A percentile compares a stretch with the other conserved stretches of the same genome.
Evolutionary conservation across 2,113 vertebrate genomes (phyloP).

Genomic region (Vidua macroura): DNA sequence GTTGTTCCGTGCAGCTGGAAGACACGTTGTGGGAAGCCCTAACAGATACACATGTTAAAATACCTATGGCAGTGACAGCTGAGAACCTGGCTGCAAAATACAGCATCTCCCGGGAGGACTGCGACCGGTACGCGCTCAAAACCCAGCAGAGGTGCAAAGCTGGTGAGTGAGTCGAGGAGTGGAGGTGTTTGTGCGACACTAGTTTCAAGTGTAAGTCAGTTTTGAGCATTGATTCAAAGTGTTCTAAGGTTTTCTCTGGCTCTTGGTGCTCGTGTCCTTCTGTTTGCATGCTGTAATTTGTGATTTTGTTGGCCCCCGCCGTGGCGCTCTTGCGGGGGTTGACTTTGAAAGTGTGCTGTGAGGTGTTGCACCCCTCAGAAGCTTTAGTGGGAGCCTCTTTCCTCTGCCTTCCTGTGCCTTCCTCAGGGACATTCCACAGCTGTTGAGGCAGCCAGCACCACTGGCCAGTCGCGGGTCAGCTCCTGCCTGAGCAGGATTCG

Average conservation of each 20-base stretch:
- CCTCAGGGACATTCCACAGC: neutral
- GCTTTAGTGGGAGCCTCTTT: neutral
- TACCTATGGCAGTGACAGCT: slow-evolving; percentile 90
- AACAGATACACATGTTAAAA: slow-evolving; percentile 85
- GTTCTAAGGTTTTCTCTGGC: neutral
- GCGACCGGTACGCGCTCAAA: slow-evolving; percentile 84
- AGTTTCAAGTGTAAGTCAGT: neutral
- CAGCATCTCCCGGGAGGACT: slow-evolving; percentile 83
- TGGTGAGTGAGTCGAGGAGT: slow-evolving; percentile 69
- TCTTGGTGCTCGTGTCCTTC: neutral
- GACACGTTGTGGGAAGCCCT: slow-evolving; percentile 88
- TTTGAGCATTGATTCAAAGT: neutral
- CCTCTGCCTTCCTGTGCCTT: neutral
- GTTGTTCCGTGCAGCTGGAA: slow-evolving; percentile 78
- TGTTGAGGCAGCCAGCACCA: neutral
- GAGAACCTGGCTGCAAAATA: slow-evolving; percentile 94
- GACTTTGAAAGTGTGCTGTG: neutral
- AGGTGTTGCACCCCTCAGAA: neutral
- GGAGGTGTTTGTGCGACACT: accelerated
- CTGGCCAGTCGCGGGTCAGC: neutral
- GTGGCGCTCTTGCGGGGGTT: accelerated
- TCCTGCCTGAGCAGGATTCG: neutral
- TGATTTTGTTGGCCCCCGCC: neutral
- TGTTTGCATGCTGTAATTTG: accelerated
- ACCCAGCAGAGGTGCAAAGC: slow-evolving; percentile 92